These are phyloP conservation scores for Hydropotes inermis DNA, from an alignment of 2,113 vertebrate species.

Conservation along the genomic window DNA sequence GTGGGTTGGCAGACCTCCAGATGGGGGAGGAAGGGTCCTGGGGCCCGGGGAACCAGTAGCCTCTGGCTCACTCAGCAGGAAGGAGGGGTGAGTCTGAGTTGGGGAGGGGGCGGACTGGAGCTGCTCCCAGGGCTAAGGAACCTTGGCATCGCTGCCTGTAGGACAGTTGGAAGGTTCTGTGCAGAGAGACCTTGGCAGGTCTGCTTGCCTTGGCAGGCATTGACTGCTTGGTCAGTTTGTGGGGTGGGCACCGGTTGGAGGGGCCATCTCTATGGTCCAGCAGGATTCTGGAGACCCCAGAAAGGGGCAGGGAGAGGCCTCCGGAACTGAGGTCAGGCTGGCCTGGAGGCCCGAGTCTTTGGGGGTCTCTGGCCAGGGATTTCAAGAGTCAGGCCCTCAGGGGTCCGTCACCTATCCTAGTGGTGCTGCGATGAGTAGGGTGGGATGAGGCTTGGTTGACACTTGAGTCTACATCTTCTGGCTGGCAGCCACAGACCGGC, in stretches of 20 bases:
- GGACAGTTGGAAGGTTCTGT: neutral
- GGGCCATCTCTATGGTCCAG: neutral
- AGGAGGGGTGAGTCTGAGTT: neutral
- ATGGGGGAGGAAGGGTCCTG: accelerated
- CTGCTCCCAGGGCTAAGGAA: accelerated
- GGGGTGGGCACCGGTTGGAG: accelerated
- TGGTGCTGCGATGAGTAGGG: accelerated
- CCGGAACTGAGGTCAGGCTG: neutral
- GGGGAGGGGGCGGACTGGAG: accelerated
- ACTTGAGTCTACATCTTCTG: no score
- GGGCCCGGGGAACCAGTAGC: neutral
- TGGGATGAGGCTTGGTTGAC: accelerated
- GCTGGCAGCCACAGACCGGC: accelerated
- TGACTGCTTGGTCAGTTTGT: neutral
- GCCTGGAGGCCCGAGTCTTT: neutral
- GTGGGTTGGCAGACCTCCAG: accelerated
- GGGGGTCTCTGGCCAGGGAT: neutral
- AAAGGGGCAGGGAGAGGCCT: accelerated
- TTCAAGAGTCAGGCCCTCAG: neutral
- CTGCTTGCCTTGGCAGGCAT: neutral
- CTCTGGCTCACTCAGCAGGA: neutral
- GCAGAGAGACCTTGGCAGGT: accelerated
- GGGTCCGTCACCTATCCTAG: accelerated
- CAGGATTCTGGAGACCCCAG: neutral
- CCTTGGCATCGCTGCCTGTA: accelerated